phyloP scores from a whole-genome alignment of 2,888 invertebrate species.

The Frankliniella intonsa region DNA sequence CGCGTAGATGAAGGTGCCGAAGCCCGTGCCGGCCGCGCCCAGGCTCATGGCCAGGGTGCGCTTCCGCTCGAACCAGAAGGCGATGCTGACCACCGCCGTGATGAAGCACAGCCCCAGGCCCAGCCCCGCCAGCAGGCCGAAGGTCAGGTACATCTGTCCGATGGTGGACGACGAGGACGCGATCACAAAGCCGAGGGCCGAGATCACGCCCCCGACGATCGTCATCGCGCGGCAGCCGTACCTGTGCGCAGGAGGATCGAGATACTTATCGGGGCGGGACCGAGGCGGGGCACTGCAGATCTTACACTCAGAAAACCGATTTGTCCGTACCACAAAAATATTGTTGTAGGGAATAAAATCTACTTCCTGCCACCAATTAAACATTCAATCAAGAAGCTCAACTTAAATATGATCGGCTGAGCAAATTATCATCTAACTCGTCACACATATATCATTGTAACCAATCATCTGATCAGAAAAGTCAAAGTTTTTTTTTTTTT shows the following conservation, averaged over 20 bases:
- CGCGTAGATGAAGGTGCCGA: constrained; percentile 83
- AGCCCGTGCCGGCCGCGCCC: constrained; percentile 83
- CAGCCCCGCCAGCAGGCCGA: constrained; percentile 77
- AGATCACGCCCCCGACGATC: constrained; percentile 67
- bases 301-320: too few species aligned
- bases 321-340: too few species aligned
- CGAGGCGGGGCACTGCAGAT: too few species aligned
- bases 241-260: constrained; percentile 33
- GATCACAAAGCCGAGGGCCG: constrained; percentile 69
- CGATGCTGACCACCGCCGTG: constrained; percentile 84
- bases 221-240: constrained; percentile 79
- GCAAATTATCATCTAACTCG: too few species aligned
- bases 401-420: too few species aligned
- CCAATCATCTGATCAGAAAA: too few species aligned
- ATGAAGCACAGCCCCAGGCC: constrained; percentile 82
- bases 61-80: constrained; percentile 88
- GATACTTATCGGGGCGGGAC: too few species aligned
- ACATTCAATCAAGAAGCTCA: too few species aligned
- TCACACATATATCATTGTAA: too few species aligned
- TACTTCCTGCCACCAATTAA: too few species aligned
- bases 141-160: constrained; percentile 76
- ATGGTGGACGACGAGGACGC: constrained; percentile 62
- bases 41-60: constrained; percentile 80
- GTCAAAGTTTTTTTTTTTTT: too few species aligned
- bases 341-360: too few species aligned